Conservation (phyloP, 2,888 invertebrate species). For the Cephonodes hylas region DNA sequence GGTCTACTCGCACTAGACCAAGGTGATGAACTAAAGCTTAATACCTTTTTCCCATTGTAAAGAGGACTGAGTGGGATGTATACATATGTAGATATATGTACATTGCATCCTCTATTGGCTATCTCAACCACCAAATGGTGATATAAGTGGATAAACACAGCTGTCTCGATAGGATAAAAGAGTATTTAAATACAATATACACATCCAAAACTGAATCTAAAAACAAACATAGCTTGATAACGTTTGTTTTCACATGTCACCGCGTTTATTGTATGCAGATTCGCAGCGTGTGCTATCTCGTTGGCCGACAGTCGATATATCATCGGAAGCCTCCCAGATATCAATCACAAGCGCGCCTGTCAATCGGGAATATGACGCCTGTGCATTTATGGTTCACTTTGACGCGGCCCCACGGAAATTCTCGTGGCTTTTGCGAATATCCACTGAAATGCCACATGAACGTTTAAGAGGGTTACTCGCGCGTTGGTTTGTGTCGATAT, state of each 20-base stretch:
- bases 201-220: neutral
- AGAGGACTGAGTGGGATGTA: no score
- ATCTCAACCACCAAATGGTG: no score
- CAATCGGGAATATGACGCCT: constrained; percentile 8
- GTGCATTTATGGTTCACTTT: constrained; percentile 13
- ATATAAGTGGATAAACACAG: no score
- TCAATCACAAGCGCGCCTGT: constrained; percentile 12
- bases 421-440: constrained; percentile 5
- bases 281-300: constrained; percentile 10
- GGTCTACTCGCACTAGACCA: no score
- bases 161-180: neutral
- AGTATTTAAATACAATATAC: neutral
- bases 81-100: no score
- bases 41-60: no score
- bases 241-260: constrained; percentile 3
- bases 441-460: neutral
- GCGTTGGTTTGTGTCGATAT: neutral
- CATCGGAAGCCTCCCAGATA: constrained; percentile 1
- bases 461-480: neutral
- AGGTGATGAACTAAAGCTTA: no score
- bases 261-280: constrained; percentile 1
- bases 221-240: neutral
- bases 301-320: neutral
- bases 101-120: no score
- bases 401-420: neutral